Conservation (phyloP, 2,888 invertebrate genomes). For the Polylopha cassiicola region DNA sequence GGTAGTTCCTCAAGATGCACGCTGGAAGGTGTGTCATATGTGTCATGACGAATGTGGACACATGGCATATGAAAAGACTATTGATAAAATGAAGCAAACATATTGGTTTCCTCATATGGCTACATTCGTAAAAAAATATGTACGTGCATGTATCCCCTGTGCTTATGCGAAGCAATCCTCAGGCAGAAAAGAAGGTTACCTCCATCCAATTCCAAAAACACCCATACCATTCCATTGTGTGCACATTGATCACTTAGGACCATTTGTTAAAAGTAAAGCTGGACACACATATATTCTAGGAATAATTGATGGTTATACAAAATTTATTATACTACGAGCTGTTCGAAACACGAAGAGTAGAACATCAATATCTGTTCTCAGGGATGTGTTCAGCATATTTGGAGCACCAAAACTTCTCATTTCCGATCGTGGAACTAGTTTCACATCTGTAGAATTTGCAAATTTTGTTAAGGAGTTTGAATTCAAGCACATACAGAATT, state of each 20-base stretch:
- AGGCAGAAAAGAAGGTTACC: constrained; percentile 13
- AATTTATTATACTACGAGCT: constrained; percentile 17
- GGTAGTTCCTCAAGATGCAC: constrained; percentile 8
- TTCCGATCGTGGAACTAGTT: constrained; percentile 19
- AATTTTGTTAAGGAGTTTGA: constrained; percentile 2
- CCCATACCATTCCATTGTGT: constrained; percentile 15
- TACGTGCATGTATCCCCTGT: constrained; percentile 11
- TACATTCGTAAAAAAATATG: constrained; percentile 14
- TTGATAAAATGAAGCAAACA: constrained; percentile 16
- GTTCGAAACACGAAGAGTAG: constrained; percentile 14
- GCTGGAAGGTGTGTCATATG: constrained; percentile 25
- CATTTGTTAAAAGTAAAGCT: constrained; percentile 21
- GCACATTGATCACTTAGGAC: constrained; percentile 24
- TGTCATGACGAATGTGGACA: constrained; percentile 31
- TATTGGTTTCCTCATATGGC: constrained; percentile 26
- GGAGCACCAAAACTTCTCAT: constrained; percentile 15
- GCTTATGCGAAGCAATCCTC: constrained; percentile 14
- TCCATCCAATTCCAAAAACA: constrained; percentile 19
- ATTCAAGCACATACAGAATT: constrained; percentile 23
- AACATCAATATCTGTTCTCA: constrained; percentile 8
- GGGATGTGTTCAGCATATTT: constrained; percentile 11
- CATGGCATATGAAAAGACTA: constrained; percentile 27
- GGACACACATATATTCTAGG: constrained; percentile 26
- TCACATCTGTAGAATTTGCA: constrained; percentile 14
- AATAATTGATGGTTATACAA: constrained; percentile 23